A percentile compares a stretch with the other conserved stretches of the same genome.
These are phyloP conservation scores for Gryllus longicercus DNA, from an alignment of 2,888 invertebrate genomes.

Conservation along the genomic window DNA sequence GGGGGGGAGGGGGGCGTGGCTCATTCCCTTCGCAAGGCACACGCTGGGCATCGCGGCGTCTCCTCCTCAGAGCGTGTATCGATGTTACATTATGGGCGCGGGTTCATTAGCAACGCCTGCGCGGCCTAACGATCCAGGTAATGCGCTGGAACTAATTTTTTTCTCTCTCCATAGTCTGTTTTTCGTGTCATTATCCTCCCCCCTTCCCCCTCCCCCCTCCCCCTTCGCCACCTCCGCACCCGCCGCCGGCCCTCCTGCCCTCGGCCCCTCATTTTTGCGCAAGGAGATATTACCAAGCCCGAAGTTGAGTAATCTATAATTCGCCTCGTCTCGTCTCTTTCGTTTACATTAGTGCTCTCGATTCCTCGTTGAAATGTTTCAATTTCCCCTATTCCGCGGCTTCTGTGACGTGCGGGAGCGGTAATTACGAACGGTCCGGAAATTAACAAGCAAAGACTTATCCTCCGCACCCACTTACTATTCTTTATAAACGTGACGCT, in stretches of 20 bases:
- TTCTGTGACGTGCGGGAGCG: constrained; percentile 18
- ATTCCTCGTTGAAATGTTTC: constrained; percentile 35
- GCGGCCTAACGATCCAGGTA: background rate
- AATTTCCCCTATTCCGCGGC: constrained; percentile 27
- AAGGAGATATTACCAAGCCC: background rate
- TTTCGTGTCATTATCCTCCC: constrained; percentile 1
- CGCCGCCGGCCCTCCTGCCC: background rate
- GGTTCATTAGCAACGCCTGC: background rate
- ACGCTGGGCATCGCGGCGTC: background rate
- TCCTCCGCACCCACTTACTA: constrained; percentile 24
- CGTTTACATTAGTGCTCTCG: constrained; percentile 26
- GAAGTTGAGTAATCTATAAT: constrained; percentile 22
- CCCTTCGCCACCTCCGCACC: constrained; percentile 21
- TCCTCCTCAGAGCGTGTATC: background rate
- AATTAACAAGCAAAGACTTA: constrained; percentile 36
- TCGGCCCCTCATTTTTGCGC: background rate
- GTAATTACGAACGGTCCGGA: constrained; percentile 36
- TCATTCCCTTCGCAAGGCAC: background rate
- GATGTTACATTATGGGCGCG: constrained; percentile 11
- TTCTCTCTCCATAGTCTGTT: background rate
- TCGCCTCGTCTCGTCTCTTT: constrained; percentile 19
- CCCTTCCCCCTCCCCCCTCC: background rate
- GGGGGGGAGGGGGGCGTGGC: too few species aligned
- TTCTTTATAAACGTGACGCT: constrained; percentile 12
- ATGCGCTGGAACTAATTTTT: constrained; percentile 17